A percentile compares a stretch with the other conserved stretches of the same genome.
These are phyloP conservation scores for Macroteleia sp. DNA, from an alignment of 2,888 invertebrate genomes.

Conservation along the genomic window DNA sequence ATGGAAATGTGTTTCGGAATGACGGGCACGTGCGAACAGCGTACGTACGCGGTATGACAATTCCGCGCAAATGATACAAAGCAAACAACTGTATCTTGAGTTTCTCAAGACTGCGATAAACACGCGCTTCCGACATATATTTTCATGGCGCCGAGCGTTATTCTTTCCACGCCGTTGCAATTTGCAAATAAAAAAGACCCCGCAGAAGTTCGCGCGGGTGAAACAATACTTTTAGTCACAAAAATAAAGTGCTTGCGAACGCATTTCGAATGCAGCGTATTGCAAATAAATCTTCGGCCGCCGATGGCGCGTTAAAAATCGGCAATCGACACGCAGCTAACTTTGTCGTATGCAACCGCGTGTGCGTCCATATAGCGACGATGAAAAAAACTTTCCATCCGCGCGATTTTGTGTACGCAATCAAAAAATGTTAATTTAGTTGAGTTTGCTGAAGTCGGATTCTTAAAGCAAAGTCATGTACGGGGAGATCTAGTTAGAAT, in stretches of 20 bases:
- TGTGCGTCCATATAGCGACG: neutral
- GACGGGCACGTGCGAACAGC: conserved; percentile 14
- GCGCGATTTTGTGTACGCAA: too few relatives aligned
- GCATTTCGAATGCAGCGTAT: conserved; percentile 29
- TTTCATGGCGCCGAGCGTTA: conserved; percentile 44
- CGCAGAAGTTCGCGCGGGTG: conserved; percentile 20
- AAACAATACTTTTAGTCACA: conserved; percentile 46
- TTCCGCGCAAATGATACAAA: conserved; percentile 30
- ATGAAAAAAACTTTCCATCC: neutral
- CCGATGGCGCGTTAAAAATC: conserved; percentile 22
- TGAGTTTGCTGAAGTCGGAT: too few relatives aligned
- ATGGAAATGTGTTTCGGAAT: conserved; percentile 9
- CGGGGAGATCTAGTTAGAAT: too few relatives aligned
- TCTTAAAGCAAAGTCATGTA: too few relatives aligned
- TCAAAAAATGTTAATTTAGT: too few relatives aligned
- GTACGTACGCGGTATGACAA: conserved; percentile 27
- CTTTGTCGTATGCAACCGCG: neutral
- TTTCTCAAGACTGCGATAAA: conserved; percentile 48
- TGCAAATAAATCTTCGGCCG: conserved; percentile 36
- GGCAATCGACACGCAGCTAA: conserved; percentile 2
- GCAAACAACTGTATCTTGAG: conserved; percentile 32
- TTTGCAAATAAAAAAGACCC: conserved; percentile 33
- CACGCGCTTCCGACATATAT: conserved; percentile 35
- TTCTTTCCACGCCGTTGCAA: conserved; percentile 43
- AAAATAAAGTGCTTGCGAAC: conserved; percentile 32